Evolutionary conservation across 2,113 vertebrate genomes (phyloP), one percentile per base, ranked within the genome.

Genomic region (Crotophaga sulcirostris): DNA sequence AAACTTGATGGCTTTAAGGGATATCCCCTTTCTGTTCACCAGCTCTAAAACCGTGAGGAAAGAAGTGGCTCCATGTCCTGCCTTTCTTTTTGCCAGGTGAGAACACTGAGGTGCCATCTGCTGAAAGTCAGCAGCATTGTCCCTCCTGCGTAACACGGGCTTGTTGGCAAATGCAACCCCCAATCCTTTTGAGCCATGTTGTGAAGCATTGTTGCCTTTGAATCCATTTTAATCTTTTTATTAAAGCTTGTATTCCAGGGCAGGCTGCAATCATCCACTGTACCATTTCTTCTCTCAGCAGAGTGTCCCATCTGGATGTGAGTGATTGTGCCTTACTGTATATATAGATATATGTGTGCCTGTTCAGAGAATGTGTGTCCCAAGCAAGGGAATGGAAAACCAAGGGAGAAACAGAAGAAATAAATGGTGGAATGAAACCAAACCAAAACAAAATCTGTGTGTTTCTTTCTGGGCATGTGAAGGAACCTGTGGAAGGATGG

Each of bases 281-380:
- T 90, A 68, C 58, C 31, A 45, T 93, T 95, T 69, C 79, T 64
- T 67, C 90, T 87, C 64, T 75, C 76, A 90, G 79, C 82, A 56
- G 58, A 45, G 33, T 42, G 40, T 90, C 70, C 70, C 56, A 95
- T 38, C 67, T 74, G 81, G 78, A 51, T 64, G 60, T 84, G 90
- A 95, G 56, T 80, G 82, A 54, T 47, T 89, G 83, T 82, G 69
- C 83, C 74, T 96, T 94, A 87, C 62, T 96, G 90, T 82, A 51
- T 68, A 75, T 82, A 42, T 23, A 84, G 49, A 79, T 44, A 67
- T 9, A 10, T 8, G 68, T 26, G 76, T 86, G 85, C 77, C 51
- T 90, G 90, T 70, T 42, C 79, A 77, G 54, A 87, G 79, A 82
- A 73, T 21, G 66, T 80, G 74, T 87, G 92, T 69, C 82, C 62